Percentiles rank a stretch among this genome's conserved stretches.
Evolutionary conservation across 2,888 invertebrate genomes (phyloP).

Genomic region (Creontiades dilutus): DNA sequence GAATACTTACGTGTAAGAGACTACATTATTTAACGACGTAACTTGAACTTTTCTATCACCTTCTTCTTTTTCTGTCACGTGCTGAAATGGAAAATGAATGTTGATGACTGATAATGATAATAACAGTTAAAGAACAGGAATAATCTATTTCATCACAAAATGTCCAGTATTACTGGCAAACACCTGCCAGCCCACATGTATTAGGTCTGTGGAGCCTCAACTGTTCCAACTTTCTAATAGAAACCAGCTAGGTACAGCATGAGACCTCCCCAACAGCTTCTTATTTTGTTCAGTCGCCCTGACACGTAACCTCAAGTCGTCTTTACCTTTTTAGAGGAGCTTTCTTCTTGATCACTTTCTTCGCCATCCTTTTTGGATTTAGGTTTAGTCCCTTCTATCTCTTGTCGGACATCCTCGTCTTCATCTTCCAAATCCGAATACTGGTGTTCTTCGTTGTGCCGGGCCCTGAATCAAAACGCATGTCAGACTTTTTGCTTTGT

Average conservation of each 20-base stretch:
- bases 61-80: slow-evolving; percentile 39
- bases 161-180: too few species aligned
- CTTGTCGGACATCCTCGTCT: slow-evolving; percentile 62
- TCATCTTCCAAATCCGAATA: slow-evolving; percentile 80
- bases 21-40: slow-evolving; percentile 47
- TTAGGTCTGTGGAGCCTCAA: too few species aligned
- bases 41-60: slow-evolving; percentile 77
- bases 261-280: too few species aligned
- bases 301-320: neutral
- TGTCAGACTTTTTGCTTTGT: too few species aligned
- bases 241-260: too few species aligned
- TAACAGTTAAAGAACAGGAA: too few species aligned
- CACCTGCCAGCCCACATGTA: too few species aligned
- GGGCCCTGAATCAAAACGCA: slow-evolving; percentile 75
- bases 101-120: too few species aligned
- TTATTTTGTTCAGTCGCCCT: too few species aligned
- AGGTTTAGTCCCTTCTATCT: slow-evolving; percentile 29
- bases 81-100: slow-evolving; percentile 55
- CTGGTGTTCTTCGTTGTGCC: slow-evolving; percentile 80
- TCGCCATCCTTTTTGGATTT: slow-evolving; percentile 5
- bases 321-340: slow-evolving; percentile 51
- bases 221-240: too few species aligned
- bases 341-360: slow-evolving; percentile 77
- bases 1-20: slow-evolving; percentile 51
- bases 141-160: too few species aligned